These are phyloP conservation scores for Balearica regulorum DNA, from an alignment of 2,797 vertebrate species.

Conservation along the genomic window DNA sequence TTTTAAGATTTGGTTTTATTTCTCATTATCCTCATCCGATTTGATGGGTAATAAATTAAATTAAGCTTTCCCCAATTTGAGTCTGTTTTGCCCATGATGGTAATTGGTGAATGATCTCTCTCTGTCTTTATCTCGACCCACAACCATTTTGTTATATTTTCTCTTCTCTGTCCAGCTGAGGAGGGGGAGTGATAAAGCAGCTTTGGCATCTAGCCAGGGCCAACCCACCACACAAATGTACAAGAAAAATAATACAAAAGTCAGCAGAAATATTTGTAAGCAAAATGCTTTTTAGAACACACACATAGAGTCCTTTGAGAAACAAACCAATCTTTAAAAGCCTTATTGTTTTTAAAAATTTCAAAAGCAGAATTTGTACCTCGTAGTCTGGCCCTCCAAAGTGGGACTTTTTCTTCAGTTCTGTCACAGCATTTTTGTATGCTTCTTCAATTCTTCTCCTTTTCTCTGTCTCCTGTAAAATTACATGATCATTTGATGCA, in stretches of 20 bases:
- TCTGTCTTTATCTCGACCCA: no score
- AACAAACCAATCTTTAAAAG: background rate
- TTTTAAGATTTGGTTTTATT: no score
- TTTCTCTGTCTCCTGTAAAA: slow-evolving; percentile 86
- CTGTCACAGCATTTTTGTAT: slow-evolving; percentile 84
- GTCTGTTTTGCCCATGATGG: no score
- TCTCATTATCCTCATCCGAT: no score
- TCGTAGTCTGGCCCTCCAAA: slow-evolving; percentile 95
- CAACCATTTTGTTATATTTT: no score
- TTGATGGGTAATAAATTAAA: no score
- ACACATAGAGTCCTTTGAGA: background rate
- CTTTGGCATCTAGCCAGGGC: no score
- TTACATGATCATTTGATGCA: background rate
- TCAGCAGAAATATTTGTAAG: background rate
- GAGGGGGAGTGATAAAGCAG: no score
- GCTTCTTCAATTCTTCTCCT: slow-evolving; percentile 85
- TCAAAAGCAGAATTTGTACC: slow-evolving; percentile 67
- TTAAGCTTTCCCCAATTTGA: no score
- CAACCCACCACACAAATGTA: background rate
- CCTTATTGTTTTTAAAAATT: background rate
- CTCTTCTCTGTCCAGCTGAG: no score
- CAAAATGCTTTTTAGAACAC: background rate
- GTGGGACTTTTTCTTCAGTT: slow-evolving; percentile 93
- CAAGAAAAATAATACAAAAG: background rate
- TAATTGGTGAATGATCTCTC: no score